A percentile compares a stretch with the other conserved stretches of the same genome.
These are phyloP conservation scores for human DNA, from an alignment of 2,113 vertebrate genomes.

Conservation along the genomic window GRCh38 chr7:130483501-130484000, in stretches of 20 bases:
- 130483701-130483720: background rate
- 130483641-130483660: background rate
- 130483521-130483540: background rate
- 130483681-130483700: background rate
- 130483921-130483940: background rate
- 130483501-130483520: background rate
- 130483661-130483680: background rate
- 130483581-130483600: background rate
- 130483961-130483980: background rate
- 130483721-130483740: background rate
- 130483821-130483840: background rate
- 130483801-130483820: background rate
- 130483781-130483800: background rate
- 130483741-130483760: background rate
- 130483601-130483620: background rate
- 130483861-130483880: background rate
- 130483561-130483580: background rate
- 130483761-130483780: background rate
- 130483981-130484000: background rate
- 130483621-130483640: background rate
- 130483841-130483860: background rate
- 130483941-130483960: background rate
- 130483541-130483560: background rate
- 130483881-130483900: background rate
- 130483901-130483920: background rate